Percentiles rank a stretch among this genome's conserved stretches.
These are phyloP conservation scores for Ormyrus pomaceus DNA, from an alignment of 2,888 invertebrate genomes.

Conservation along the genomic window DNA sequence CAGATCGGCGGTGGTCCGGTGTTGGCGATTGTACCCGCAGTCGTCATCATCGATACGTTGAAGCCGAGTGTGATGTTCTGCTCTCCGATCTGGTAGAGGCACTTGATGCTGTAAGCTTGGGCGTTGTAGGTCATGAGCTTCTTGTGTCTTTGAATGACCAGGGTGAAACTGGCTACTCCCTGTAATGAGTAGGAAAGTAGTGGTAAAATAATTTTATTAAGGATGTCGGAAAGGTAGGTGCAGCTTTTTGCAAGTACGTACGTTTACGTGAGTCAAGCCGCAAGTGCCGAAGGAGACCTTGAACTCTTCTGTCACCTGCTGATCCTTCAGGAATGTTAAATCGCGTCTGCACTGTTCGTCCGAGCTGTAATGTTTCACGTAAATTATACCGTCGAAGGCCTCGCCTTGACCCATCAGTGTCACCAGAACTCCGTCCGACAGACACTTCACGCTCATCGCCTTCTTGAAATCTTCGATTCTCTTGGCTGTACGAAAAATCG, in stretches of 20 bases:
- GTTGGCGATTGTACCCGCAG: slow-evolving; percentile 95
- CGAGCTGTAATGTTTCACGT: slow-evolving; percentile 96
- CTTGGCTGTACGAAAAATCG: slow-evolving; percentile 13
- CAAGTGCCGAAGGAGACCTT: slow-evolving; percentile 94
- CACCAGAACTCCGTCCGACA: slow-evolving; percentile 94
- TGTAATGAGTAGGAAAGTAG: slow-evolving; percentile 67
- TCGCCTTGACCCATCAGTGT: slow-evolving; percentile 75
- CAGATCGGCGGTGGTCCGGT: slow-evolving; percentile 96
- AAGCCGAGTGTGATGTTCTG: slow-evolving; percentile 94
- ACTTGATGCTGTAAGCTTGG: slow-evolving; percentile 96
- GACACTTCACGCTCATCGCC: slow-evolving; percentile 88
- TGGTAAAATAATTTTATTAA: too few species aligned
- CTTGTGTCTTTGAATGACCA: slow-evolving; percentile 97
- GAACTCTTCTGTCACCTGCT: slow-evolving; percentile 79
- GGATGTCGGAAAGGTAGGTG: too few species aligned
- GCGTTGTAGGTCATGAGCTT: slow-evolving; percentile 95
- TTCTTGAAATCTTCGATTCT: slow-evolving; percentile 52
- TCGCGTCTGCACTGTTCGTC: slow-evolving; percentile 92
- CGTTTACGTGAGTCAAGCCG: slow-evolving; percentile 92
- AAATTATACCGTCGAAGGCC: slow-evolving; percentile 92
- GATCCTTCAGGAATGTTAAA: slow-evolving; percentile 84
- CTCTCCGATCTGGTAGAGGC: slow-evolving; percentile 95
- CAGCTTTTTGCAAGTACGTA: slow-evolving; percentile 75
- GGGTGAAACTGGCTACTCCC: slow-evolving; percentile 94
- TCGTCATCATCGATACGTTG: slow-evolving; percentile 96